phyloP scores from a whole-genome alignment of 1,140 invertebrate species.

The Nephotettix cincticeps region DNA sequence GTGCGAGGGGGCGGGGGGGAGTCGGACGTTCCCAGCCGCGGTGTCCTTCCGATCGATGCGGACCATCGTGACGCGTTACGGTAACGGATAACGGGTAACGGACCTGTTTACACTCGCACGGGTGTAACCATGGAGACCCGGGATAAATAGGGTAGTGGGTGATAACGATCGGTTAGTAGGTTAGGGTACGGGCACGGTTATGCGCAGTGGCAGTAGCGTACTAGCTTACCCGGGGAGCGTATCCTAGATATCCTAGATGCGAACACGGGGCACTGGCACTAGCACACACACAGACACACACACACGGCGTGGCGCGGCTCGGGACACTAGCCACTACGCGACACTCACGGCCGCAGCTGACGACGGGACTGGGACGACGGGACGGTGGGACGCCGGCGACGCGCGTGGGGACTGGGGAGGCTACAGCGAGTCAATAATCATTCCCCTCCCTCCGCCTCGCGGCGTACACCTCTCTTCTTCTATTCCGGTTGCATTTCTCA shows the following conservation, averaged over 20 bases:
- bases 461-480: constrained; percentile 5
- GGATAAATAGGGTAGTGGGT: constrained; percentile 9
- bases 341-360: neutral
- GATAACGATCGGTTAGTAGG: neutral
- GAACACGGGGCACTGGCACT: no score
- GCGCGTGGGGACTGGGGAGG: neutral
- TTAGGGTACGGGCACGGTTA: neutral
- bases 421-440: constrained; percentile 13
- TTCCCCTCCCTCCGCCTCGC: neutral
- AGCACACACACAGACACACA: no score
- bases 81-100: neutral
- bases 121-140: neutral
- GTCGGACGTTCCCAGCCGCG: neutral
- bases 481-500: constrained; percentile 22
- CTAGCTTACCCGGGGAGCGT: no score
- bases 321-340: neutral
- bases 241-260: no score
- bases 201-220: neutral
- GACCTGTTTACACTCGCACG: neutral
- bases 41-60: neutral
- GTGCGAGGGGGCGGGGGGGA: neutral
- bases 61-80: neutral
- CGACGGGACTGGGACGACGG: neutral
- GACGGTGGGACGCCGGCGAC: neutral
- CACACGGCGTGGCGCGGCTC: no score